Base-by-base conservation (phyloP, 2,888 invertebrate species). In the Eucera pruinosa region DNA sequence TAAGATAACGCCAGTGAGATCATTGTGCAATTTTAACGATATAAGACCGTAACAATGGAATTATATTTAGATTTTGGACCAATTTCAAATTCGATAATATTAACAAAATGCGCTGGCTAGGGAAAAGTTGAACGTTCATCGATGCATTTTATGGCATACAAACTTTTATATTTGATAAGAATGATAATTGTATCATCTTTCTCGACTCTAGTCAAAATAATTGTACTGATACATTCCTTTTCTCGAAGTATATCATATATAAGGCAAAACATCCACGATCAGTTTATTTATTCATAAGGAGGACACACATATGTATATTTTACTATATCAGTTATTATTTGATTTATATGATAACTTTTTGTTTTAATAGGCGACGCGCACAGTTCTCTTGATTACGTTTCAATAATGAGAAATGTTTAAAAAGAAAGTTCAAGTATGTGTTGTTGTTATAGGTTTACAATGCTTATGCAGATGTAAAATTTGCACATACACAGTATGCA, bases 1-100 rank as follows among this genome's bases (percentile, higher is more conserved):
- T 72, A 84, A 87, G 67, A 78, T 86, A 85, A 76, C 72, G 71
- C 83, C 86, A 89, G 86, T 87, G 87, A 89, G 86, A 88, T 86
- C 85, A 81, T 86, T 83, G 77, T 85, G 84, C 82, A 84, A 83
- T 80, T 85, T 86, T 85, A 81, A 75, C 48, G 43, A 75, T 30
- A 20, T 68, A 83, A 77, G 75, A 83, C 65, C 73, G 54, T 74
- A 79, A 70, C 57, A 77, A 61, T 69, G 74, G 58, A 80, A 79
- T 68, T 80, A 78, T 71, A 72, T 70, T 79, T 87, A 80, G 55
- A 80, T 57, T 68, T 82, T 80, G 89, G 89, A 89, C 89, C 89
- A 89, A 85, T 78, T 80, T 81, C 78, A 80, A 80, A 82, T 76
- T 81, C 78, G 25, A 77, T 69, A 65, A 66, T 75, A 74, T 52